Evolutionary conservation across 2,797 vertebrate species (phyloP).

Genomic region (Typhlichthys eigenmanni): DNA sequence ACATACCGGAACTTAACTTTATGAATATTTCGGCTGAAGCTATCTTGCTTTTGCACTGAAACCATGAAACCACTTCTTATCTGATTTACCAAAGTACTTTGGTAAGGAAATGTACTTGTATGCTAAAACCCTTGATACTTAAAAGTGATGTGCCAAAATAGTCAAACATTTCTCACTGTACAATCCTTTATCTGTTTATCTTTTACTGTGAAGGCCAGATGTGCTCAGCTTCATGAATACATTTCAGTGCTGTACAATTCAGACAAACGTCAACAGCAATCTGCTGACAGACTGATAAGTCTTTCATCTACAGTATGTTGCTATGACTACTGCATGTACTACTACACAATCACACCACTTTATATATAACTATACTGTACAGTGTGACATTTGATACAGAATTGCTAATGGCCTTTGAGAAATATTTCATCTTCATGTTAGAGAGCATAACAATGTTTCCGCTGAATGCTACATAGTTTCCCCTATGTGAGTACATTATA

Average conservation of each 20-base stretch:
- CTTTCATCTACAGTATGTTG: neutral
- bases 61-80: constrained; percentile 47
- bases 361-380: constrained; percentile 6
- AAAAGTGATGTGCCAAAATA: constrained; percentile 30
- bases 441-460: neutral
- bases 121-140: constrained; percentile 44
- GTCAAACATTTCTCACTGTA: constrained; percentile 23
- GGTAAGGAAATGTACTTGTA: constrained; percentile 47
- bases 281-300: neutral
- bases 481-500: too few relatives aligned
- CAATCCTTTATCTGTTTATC: constrained; percentile 34
- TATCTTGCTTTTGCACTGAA: constrained; percentile 47
- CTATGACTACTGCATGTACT: neutral
- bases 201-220: constrained; percentile 18
- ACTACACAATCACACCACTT: neutral
- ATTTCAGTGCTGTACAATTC: neutral
- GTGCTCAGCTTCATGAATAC: neutral
- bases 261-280: neutral
- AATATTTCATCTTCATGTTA: constrained; percentile 3
- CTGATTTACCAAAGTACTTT: constrained; percentile 40
- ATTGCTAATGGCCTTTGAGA: neutral
- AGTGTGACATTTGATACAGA: constrained; percentile 4
- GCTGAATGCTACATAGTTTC: too few relatives aligned
- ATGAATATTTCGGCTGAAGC: constrained; percentile 29
- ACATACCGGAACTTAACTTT: constrained; percentile 19